Evolutionary conservation across 2,888 invertebrate genomes (phyloP), one percentile per base, ranked within the genome.

Genomic region (Trissolcus japonicus): DNA sequence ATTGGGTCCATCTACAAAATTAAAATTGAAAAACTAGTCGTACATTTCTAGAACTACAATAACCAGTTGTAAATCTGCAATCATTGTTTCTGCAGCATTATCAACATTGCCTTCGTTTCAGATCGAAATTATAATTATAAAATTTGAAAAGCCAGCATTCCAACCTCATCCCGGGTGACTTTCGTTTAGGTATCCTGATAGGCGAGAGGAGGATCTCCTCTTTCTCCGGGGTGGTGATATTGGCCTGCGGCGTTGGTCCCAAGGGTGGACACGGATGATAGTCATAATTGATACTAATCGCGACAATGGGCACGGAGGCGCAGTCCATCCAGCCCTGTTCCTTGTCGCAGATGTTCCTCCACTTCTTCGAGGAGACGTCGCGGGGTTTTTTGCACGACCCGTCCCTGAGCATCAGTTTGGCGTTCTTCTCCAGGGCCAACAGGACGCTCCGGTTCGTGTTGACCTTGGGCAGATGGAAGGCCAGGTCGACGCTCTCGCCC

Each of bases 241-340:
- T 95, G 0, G 97, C 96, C 90, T 96, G 96, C 0, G 96, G 96
- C 80, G 94, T 93, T 0, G 96, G 96, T 0, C 96, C 96, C 50
- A 96, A 88, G 0, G 96, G 95, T 2, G 98, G 97, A 85, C 95
- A 94, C 0, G 98, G 98, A 89, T 98, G 98, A 88, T 97, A 98
- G 17, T 93, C 93, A 88, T 98, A 98, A 78, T 94, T 93, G 61
- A 99, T 96, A 81, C 95, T 96, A 17, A 98, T 90, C 0, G 97
- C 97, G 4, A 97, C 95, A 78, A 98, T 97, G 0, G 98, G 97
- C 6, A 98, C 97, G 55, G 95, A 95, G 98, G 98, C 98, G 86
- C 98, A 98, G 87, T 98, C 98, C 0, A 98, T 93, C 98, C 98
- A 99, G 1, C 98, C 97, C 69, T 91, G 89, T 1, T 90, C 91